phyloP scores from a whole-genome alignment of 2,888 invertebrate species.

The Asteroscopus sphinx region DNA sequence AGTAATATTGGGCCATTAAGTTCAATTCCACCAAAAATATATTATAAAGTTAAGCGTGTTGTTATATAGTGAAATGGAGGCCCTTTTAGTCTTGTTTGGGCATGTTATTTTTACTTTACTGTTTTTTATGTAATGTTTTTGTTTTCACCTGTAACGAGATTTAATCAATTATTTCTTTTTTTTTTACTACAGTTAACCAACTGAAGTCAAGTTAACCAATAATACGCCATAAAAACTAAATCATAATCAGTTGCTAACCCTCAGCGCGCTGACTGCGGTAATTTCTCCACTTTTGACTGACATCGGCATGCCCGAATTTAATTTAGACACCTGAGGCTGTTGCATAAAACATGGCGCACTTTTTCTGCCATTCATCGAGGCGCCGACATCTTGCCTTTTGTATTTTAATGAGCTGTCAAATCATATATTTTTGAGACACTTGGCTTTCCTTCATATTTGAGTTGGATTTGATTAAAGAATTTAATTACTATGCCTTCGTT shows the following conservation, averaged over 20 bases:
- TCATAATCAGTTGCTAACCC: slow-evolving; percentile 37
- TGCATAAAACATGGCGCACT: slow-evolving; percentile 80
- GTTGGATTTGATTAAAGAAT: slow-evolving; percentile 9
- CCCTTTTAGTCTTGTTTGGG: no score
- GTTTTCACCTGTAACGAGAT: no score
- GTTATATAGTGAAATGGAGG: no score
- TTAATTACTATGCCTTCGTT: background rate
- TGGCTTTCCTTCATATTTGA: slow-evolving; percentile 19
- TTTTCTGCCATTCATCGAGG: slow-evolving; percentile 70
- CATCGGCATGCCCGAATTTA: slow-evolving; percentile 79
- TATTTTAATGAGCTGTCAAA: slow-evolving; percentile 73
- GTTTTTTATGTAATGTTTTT: no score
- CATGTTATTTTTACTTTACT: no score
- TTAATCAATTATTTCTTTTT: no score
- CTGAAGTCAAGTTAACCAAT: no score
- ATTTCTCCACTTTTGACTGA: slow-evolving; percentile 73
- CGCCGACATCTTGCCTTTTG: slow-evolving; percentile 66
- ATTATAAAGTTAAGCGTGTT: no score
- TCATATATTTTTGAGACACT: slow-evolving; percentile 62
- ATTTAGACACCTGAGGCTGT: slow-evolving; percentile 80
- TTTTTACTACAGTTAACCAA: no score
- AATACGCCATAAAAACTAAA: background rate
- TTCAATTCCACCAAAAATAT: no score
- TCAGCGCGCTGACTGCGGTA: slow-evolving; percentile 26
- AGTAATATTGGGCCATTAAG: no score